Percentiles rank a stretch among this genome's conserved stretches.
Evolutionary conservation across 2,888 invertebrate genomes (phyloP).

Genomic region (Troides aeacus): DNA sequence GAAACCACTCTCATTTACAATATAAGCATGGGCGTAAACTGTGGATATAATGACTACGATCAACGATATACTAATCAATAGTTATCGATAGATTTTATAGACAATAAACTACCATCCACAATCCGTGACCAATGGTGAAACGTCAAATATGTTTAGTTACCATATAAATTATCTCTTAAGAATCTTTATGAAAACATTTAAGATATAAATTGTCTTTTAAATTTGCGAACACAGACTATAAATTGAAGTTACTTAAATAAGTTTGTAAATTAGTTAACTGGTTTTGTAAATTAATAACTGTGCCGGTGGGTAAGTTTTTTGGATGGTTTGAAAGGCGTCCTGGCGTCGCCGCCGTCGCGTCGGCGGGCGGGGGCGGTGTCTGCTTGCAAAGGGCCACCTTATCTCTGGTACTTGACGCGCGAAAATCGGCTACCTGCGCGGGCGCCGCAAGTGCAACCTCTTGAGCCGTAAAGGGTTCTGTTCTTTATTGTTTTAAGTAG

Average conservation of each 20-base stretch:
- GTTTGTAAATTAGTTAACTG: neutral
- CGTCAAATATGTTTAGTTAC: neutral
- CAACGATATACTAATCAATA: neutral
- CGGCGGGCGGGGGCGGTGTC: constrained; percentile 34
- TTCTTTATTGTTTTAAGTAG: constrained; percentile 44
- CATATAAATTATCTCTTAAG: neutral
- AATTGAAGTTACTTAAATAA: neutral
- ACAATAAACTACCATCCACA: neutral
- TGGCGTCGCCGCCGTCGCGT: constrained; percentile 44
- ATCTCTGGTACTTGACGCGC: constrained; percentile 58
- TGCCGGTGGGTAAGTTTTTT: constrained; percentile 16
- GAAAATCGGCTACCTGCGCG: constrained; percentile 59
- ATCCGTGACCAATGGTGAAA: neutral
- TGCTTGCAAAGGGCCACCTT: constrained; percentile 40
- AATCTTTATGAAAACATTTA: neutral
- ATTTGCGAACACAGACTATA: neutral
- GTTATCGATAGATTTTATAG: neutral
- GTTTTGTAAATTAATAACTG: constrained; percentile 13
- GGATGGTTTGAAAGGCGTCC: constrained; percentile 29
- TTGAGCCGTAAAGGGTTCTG: constrained; percentile 58
- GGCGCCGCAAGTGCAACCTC: constrained; percentile 49
- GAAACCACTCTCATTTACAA: neutral
- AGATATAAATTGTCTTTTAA: neutral
- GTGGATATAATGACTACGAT: neutral
- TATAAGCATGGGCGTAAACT: neutral